phyloP scores from a whole-genome alignment of 2,888 invertebrate species.

The Chironomus riparius region DNA sequence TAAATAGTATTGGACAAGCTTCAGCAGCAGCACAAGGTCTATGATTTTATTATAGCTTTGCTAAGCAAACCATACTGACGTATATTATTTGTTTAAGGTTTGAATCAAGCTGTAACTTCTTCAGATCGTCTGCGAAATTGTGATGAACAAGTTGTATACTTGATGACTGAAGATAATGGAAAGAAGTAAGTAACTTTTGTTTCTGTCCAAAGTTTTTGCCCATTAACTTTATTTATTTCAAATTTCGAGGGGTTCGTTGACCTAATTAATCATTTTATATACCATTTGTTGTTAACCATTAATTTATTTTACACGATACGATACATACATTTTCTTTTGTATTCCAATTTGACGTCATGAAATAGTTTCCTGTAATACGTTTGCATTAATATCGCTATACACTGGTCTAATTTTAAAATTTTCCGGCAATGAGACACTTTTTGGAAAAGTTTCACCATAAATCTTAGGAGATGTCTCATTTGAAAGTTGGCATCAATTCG shows the following conservation, averaged over 20 bases:
- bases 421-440: too few relatives aligned
- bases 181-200: slow-evolving; percentile 51
- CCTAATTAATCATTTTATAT: not conserved
- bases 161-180: slow-evolving; percentile 42
- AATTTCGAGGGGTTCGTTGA: not conserved
- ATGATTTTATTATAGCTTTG: slow-evolving; percentile 32
- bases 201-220: not conserved
- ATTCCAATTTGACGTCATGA: not conserved
- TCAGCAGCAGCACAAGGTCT: slow-evolving; percentile 61
- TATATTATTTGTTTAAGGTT: slow-evolving; percentile 28
- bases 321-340: not conserved
- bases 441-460: too few relatives aligned
- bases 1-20: slow-evolving; percentile 62
- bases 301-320: not conserved
- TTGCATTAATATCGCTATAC: too few relatives aligned
- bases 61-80: too few relatives aligned
- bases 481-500: too few relatives aligned
- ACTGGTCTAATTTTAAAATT: too few relatives aligned
- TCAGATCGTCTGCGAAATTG: slow-evolving; percentile 55
- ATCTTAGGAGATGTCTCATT: too few relatives aligned
- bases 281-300: too few relatives aligned
- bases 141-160: slow-evolving; percentile 40
- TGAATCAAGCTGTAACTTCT: slow-evolving; percentile 63
- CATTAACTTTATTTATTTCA: too few relatives aligned
- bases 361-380: not conserved